phyloP scores from a whole-genome alignment of 2,888 invertebrate species.

The Erpobdella octoculata region DNA sequence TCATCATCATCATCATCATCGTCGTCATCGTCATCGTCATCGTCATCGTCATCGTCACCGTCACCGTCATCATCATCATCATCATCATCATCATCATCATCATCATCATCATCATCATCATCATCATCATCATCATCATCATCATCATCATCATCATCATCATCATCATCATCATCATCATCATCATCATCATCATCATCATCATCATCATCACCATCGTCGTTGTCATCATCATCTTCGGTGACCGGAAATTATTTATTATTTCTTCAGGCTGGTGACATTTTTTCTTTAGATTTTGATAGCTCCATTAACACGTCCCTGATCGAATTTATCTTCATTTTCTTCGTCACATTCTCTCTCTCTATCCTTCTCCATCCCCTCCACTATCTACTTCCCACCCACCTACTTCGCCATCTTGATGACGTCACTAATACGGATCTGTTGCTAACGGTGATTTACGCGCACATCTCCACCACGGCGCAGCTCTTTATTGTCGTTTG shows the following conservation, averaged over 20 bases:
- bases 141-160: slow-evolving; percentile 13
- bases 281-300: neutral
- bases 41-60: neutral
- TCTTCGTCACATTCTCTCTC: neutral
- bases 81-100: slow-evolving; percentile 22
- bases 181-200: slow-evolving; percentile 8
- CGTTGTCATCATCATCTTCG: too few relatives aligned
- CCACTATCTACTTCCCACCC: neutral
- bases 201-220: too few relatives aligned
- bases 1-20: slow-evolving; percentile 17
- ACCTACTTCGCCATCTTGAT: slow-evolving; percentile 14
- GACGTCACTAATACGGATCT: slow-evolving; percentile 27
- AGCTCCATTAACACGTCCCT: slow-evolving; percentile 5
- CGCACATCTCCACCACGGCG: neutral
- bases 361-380: neutral
- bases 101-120: slow-evolving; percentile 17
- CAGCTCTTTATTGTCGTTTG: too few relatives aligned
- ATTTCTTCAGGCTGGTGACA: too few relatives aligned
- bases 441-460: slow-evolving; percentile 14
- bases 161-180: slow-evolving; percentile 16
- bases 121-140: neutral
- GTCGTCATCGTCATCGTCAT: slow-evolving; percentile 6
- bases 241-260: too few relatives aligned
- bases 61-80: slow-evolving; percentile 14
- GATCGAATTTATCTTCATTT: slow-evolving; percentile 18